These are phyloP conservation scores for Neuroterus valhalla DNA, from an alignment of 1,140 invertebrate genomes.

Conservation along the genomic window DNA sequence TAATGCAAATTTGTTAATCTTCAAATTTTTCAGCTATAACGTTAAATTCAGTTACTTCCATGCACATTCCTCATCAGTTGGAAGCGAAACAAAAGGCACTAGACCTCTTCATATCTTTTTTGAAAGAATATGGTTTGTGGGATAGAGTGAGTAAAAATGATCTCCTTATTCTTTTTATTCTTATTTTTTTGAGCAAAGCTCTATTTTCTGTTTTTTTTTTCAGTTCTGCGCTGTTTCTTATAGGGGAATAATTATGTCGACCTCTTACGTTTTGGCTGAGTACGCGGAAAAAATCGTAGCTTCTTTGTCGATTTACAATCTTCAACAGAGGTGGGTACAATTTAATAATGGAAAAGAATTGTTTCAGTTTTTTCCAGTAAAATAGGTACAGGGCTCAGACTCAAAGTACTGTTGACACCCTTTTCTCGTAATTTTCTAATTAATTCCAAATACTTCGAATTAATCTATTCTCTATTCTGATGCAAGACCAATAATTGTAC, in stretches of 20 bases:
- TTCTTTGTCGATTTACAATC: slow-evolving; percentile 80
- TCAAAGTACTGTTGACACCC: no score
- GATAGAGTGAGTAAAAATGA: slow-evolving; percentile 75
- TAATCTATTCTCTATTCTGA: background rate
- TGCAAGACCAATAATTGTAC: no score
- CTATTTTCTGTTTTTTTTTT: slow-evolving; percentile 52
- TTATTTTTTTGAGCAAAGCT: background rate
- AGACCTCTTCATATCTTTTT: slow-evolving; percentile 83
- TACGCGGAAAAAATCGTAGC: slow-evolving; percentile 85
- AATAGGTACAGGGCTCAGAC: slow-evolving; percentile 35
- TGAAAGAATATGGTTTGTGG: slow-evolving; percentile 86
- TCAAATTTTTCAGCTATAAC: slow-evolving; percentile 63
- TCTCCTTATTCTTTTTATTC: background rate
- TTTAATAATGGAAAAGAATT: slow-evolving; percentile 33
- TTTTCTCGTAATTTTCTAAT: no score
- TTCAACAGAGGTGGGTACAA: slow-evolving; percentile 77
- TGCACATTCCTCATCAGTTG: slow-evolving; percentile 89
- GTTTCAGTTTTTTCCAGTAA: background rate
- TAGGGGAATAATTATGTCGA: slow-evolving; percentile 78
- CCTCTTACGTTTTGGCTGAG: slow-evolving; percentile 81
- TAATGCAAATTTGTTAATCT: background rate
- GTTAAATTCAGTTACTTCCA: slow-evolving; percentile 76
- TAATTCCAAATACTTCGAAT: slow-evolving; percentile 3
- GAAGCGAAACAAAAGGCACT: slow-evolving; percentile 90
- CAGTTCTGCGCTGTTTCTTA: slow-evolving; percentile 77